phyloP scores from a whole-genome alignment of 1,140 invertebrate genomes.

The Lepidurus arcticus region DNA sequence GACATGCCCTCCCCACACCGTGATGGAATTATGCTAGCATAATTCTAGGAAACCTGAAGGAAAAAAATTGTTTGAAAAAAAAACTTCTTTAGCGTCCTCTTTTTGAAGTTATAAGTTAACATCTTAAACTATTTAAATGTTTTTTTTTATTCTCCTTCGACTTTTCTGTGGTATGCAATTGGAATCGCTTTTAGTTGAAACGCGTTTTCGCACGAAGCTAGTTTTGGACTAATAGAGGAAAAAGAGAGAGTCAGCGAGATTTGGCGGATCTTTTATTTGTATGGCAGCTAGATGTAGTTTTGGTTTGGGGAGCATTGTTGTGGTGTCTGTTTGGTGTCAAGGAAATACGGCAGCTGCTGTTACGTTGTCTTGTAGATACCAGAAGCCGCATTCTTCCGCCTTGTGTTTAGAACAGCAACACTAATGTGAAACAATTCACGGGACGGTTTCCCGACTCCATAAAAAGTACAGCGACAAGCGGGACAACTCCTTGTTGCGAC shows the following conservation, averaged over 20 bases:
- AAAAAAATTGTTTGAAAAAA: neutral
- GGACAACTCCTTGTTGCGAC: neutral
- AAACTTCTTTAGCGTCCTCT: too few relatives aligned
- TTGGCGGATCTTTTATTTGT: too few relatives aligned
- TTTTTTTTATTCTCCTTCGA: too few relatives aligned
- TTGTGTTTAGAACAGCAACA: neutral
- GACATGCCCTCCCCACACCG: neutral
- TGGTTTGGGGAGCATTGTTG: neutral
- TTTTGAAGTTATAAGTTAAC: too few relatives aligned
- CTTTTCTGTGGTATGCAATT: too few relatives aligned
- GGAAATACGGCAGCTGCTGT: constrained; percentile 13
- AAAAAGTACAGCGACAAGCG: neutral
- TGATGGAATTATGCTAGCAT: constrained; percentile 9
- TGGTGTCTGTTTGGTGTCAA: constrained; percentile 17
- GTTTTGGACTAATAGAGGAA: too few relatives aligned
- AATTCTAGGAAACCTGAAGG: neutral
- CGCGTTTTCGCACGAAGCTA: too few relatives aligned
- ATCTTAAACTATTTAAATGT: too few relatives aligned
- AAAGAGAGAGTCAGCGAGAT: too few relatives aligned
- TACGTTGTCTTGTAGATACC: constrained; percentile 2
- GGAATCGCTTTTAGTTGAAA: too few relatives aligned
- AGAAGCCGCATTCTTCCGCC: constrained; percentile 11
- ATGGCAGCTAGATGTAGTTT: too few relatives aligned
- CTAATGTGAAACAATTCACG: constrained; percentile 19
- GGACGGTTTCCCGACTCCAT: constrained; percentile 13